Evolutionary conservation across 2,888 invertebrate species (phyloP).

Genomic region (Lasioglossum villosulum): DNA sequence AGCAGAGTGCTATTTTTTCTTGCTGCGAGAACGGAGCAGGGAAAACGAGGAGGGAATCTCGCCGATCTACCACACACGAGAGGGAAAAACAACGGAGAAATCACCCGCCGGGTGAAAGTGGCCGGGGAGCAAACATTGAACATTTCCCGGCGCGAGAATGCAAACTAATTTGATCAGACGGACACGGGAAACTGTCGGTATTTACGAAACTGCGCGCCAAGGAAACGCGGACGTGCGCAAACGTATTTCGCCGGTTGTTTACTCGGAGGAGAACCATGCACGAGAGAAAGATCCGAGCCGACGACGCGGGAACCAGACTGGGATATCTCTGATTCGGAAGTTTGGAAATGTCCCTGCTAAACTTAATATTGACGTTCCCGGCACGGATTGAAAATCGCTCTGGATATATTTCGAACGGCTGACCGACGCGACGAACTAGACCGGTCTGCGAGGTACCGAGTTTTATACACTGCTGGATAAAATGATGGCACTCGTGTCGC

Average conservation of each 20-base stretch:
- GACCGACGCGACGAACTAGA: not conserved
- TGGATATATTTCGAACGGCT: conserved; percentile 28
- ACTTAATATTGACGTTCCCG: conserved; percentile 61
- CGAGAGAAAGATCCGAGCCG: not conserved
- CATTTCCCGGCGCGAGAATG: conserved; percentile 7
- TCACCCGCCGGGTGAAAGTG: not conserved
- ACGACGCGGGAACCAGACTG: not conserved
- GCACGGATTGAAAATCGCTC: conserved; percentile 24
- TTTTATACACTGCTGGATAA: not conserved
- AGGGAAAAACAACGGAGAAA: not conserved
- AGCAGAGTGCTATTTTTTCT: not conserved
- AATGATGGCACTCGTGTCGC: not conserved
- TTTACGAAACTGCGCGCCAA: conserved; percentile 21
- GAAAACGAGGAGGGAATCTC: not conserved
- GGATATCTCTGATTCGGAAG: not conserved
- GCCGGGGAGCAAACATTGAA: conserved; percentile 2
- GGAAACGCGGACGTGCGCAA: conserved; percentile 18
- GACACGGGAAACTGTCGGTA: conserved; percentile 3
- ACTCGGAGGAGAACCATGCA: not conserved
- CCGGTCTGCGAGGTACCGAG: not conserved
- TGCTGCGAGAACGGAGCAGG: not conserved
- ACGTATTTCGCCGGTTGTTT: conserved; percentile 23
- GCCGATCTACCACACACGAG: not conserved
- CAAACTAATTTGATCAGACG: conserved; percentile 30
- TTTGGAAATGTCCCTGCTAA: conserved; percentile 38